Percentiles rank a stretch among this genome's conserved stretches.
Evolutionary conservation across 2,113 vertebrate species (phyloP).

Genomic region (Echinops telfairi): DNA sequence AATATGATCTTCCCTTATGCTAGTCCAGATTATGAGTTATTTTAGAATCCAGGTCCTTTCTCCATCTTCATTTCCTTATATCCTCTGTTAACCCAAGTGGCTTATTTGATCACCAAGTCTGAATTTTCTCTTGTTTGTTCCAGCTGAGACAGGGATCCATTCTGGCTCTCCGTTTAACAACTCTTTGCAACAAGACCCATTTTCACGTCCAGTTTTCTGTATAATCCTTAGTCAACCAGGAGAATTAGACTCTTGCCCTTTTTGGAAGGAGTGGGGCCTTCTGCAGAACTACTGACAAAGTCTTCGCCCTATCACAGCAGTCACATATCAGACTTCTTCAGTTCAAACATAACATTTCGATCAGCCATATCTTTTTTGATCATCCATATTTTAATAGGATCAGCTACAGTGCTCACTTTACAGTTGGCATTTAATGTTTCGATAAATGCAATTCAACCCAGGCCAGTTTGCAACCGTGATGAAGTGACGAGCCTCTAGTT

Average conservation of each 20-base stretch:
- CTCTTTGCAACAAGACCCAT: neutral
- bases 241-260: neutral
- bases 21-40: neutral
- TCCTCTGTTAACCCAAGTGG: neutral
- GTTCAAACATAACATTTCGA: slow-evolving; percentile 28
- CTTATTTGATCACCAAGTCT: neutral
- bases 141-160: neutral
- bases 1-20: neutral
- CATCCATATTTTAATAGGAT: neutral
- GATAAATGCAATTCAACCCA: slow-evolving; percentile 3
- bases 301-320: neutral
- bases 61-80: neutral
- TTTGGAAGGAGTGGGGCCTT: neutral
- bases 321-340: neutral
- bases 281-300: neutral
- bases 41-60: neutral
- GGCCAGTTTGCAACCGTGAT: neutral
- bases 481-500: neutral
- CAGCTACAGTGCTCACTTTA: neutral
- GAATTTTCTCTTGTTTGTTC: neutral
- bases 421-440: neutral
- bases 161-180: neutral
- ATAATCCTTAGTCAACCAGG: neutral
- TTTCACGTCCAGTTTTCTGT: neutral
- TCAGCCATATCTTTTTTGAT: neutral